Evolutionary conservation across 2,888 invertebrate species (phyloP).

Genomic region (Creontiades dilutus): DNA sequence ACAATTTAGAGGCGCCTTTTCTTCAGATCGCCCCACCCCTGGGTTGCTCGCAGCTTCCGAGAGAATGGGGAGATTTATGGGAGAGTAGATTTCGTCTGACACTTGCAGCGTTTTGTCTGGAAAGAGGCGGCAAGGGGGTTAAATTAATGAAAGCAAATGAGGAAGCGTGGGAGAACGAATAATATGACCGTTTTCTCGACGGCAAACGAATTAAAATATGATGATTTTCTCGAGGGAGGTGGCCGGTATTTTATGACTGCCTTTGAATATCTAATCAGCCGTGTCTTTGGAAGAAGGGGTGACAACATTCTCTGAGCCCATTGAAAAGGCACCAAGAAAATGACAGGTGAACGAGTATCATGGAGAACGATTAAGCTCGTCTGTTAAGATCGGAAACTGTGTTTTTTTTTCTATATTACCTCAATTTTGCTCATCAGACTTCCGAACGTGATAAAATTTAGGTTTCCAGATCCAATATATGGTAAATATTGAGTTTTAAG

Average conservation of each 20-base stretch:
- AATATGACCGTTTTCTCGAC: conserved; percentile 28
- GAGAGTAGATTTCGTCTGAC: conserved; percentile 43
- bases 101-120: conserved; percentile 45
- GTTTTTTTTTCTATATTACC: too few relatives aligned
- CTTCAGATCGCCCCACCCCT: conserved; percentile 29
- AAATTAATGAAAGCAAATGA: conserved; percentile 55
- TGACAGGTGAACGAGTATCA: too few relatives aligned
- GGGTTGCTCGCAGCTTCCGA: neutral
- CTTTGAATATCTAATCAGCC: conserved; percentile 27
- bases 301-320: neutral
- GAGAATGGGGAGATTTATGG: conserved; percentile 60
- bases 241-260: conserved; percentile 6
- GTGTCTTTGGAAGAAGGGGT: neutral
- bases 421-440: too few relatives aligned
- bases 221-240: neutral
- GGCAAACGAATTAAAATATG: conserved; percentile 28
- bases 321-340: too few relatives aligned
- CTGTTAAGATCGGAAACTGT: too few relatives aligned
- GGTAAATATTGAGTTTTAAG: too few relatives aligned
- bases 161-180: conserved; percentile 50
- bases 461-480: too few relatives aligned
- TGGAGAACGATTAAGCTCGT: too few relatives aligned
- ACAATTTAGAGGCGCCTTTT: conserved; percentile 70
- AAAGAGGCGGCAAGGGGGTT: neutral
- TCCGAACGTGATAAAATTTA: too few relatives aligned